phyloP scores from a whole-genome alignment of 2,797 vertebrate species.

The Otolemur crassicaudatus region DNA sequence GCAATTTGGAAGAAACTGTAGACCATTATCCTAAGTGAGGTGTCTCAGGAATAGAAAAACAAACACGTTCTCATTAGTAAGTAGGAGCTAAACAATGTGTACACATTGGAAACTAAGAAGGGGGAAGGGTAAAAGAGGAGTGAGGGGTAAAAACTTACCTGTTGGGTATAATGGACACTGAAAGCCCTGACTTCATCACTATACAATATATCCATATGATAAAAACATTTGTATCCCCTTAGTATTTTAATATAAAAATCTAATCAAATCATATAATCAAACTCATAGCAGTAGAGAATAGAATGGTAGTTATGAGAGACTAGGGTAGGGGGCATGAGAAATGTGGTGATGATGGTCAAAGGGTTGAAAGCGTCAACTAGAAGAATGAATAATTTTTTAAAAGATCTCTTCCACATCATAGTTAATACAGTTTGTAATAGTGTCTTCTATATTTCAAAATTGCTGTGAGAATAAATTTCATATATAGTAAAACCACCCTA shows the following conservation, averaged over 20 bases:
- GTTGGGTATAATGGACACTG: neutral
- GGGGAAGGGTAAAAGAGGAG: neutral
- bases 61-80: neutral
- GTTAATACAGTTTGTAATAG: neutral
- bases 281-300: neutral
- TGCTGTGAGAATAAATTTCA: neutral
- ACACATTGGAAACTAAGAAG: neutral
- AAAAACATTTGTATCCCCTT: neutral
- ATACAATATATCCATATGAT: neutral
- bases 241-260: neutral
- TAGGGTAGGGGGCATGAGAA: too few relatives aligned
- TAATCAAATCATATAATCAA: neutral
- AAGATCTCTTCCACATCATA: neutral
- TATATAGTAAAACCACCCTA: too few relatives aligned
- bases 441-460: neutral
- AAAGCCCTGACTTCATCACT: neutral
- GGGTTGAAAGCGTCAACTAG: neutral
- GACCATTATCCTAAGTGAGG: neutral
- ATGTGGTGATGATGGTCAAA: neutral
- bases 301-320: neutral
- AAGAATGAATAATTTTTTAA: neutral
- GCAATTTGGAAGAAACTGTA: neutral
- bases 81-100: neutral
- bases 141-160: neutral
- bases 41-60: neutral